These are phyloP conservation scores for Venusia cambrica DNA, from an alignment of 2,888 invertebrate species.

Conservation along the genomic window DNA sequence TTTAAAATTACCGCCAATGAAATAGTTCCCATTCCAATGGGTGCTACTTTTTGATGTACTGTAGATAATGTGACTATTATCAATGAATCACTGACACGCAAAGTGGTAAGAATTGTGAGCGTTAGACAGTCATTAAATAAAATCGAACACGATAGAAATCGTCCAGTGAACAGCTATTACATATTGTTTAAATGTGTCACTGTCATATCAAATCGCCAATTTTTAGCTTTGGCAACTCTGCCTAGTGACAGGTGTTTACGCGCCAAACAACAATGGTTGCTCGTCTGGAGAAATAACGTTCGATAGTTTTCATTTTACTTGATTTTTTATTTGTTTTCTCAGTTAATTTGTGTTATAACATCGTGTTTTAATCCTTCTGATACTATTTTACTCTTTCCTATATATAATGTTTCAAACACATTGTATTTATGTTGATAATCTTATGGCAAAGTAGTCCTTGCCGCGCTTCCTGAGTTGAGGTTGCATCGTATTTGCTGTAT, in stretches of 20 bases:
- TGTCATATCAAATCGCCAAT: too few relatives aligned
- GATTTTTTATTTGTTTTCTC: slow-evolving; percentile 38
- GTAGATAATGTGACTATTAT: too few relatives aligned
- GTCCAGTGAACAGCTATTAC: too few relatives aligned
- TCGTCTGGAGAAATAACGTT: slow-evolving; percentile 46
- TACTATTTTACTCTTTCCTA: slow-evolving; percentile 9
- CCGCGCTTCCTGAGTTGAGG: slow-evolving; percentile 20
- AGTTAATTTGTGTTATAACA: slow-evolving; percentile 24
- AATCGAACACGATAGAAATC: too few relatives aligned
- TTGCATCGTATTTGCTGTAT: slow-evolving; percentile 16
- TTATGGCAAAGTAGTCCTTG: slow-evolving; percentile 22
- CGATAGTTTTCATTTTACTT: slow-evolving; percentile 38
- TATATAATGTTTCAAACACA: slow-evolving; percentile 9
- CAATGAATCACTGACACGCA: too few relatives aligned
- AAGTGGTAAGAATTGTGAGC: too few relatives aligned
- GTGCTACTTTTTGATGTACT: too few relatives aligned
- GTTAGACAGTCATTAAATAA: too few relatives aligned
- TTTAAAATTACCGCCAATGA: too few relatives aligned
- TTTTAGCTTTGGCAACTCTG: slow-evolving; percentile 7
- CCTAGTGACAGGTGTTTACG: slow-evolving; percentile 75
- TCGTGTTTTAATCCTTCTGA: slow-evolving; percentile 17
- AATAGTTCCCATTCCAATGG: too few relatives aligned
- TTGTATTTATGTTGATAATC: slow-evolving; percentile 15
- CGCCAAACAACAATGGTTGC: slow-evolving; percentile 75
- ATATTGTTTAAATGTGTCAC: too few relatives aligned